Evolutionary conservation across 2,888 invertebrate genomes (phyloP), one percentile per base, ranked within the genome.

Genomic region (Luperina nickerlii): DNA sequence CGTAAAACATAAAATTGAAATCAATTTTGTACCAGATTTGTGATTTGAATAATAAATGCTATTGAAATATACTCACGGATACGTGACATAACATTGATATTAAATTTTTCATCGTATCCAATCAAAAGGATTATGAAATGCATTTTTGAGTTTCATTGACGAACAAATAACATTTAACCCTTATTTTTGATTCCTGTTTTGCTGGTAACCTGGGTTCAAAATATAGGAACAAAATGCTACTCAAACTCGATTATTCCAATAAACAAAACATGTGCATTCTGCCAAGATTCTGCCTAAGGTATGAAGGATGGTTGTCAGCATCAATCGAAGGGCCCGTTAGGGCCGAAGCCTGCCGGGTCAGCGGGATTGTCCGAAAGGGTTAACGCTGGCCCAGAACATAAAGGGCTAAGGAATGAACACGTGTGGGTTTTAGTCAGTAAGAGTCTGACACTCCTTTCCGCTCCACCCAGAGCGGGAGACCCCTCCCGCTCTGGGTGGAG

Each of bases 1-100:
- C 81, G 82, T 68, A 72, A 71, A 85, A 85, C 27, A 83, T 69
- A 27, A 42, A 71, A 72, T 72, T 72, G 67, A 74, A 75, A 71
- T 71, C 68, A 69, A 76, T 67, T 79, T 78, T 67, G 70, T 42
- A 38, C n/a, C 62, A 42, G 74, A 72, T 75, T 85, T 73, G 73
- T 76, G 74, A 68, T 78, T 83, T 83, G 76, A 86, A 86, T 84
- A 74, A 85, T 81, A 68, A 11, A 86, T 82, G 74, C n/a, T 4
- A 81, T 77, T 74, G 71, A 81, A 81, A 73, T 62, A 66, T 60
- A 85, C n/a, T 60, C 71, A 45, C 60, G 57, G 27, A 38, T 48
- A 54, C 24, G 42, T 62, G 74, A 62, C 45, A 63, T 48, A n/a
- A 57, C 48, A 80, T 62, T 83, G 24, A 63, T 67, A 65, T 68